Evolutionary conservation across 2,888 invertebrate genomes (phyloP).

Genomic region (Drosophila affinis): DNA sequence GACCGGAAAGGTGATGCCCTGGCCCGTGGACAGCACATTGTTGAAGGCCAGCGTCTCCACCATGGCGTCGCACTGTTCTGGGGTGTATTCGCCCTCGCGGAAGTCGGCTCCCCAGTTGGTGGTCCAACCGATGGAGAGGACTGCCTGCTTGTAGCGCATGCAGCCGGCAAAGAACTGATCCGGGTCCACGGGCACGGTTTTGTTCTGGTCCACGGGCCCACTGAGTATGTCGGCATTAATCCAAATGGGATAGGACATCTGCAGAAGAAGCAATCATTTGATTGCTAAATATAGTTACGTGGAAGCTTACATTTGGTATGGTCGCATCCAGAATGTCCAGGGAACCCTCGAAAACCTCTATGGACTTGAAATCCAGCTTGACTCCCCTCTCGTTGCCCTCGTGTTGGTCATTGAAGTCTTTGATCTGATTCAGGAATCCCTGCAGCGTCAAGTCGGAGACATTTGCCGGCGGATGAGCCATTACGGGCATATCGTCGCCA

Average conservation of each 20-base stretch:
- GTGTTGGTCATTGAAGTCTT: constrained; percentile 84
- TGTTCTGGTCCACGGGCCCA: constrained; percentile 88
- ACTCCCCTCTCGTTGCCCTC: constrained; percentile 88
- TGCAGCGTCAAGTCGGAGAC: constrained; percentile 90
- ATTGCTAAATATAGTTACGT: background rate
- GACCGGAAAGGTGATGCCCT: constrained; percentile 92
- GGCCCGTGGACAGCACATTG: constrained; percentile 84
- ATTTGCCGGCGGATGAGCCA: constrained; percentile 92
- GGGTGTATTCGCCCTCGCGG: constrained; percentile 86
- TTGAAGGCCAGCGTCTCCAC: constrained; percentile 85
- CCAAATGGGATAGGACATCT: constrained; percentile 91
- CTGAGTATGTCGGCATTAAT: constrained; percentile 92
- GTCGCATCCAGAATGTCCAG: constrained; percentile 83
- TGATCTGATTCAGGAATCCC: constrained; percentile 88
- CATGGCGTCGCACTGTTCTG: constrained; percentile 89
- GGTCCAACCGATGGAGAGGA: constrained; percentile 94
- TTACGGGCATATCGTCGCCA: constrained; percentile 87
- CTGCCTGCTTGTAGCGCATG: constrained; percentile 86
- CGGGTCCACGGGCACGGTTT: constrained; percentile 86
- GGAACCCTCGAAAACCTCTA: constrained; percentile 88
- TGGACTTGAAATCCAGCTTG: constrained; percentile 94
- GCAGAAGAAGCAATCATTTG: background rate
- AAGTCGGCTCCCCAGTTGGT: constrained; percentile 86
- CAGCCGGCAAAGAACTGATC: constrained; percentile 86
- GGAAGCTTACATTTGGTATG: constrained; percentile 81